Evolutionary conservation across 35 echinoderm and acorn worm genomes (phyloP).

Genomic region (Acanthaster planci): DNA sequence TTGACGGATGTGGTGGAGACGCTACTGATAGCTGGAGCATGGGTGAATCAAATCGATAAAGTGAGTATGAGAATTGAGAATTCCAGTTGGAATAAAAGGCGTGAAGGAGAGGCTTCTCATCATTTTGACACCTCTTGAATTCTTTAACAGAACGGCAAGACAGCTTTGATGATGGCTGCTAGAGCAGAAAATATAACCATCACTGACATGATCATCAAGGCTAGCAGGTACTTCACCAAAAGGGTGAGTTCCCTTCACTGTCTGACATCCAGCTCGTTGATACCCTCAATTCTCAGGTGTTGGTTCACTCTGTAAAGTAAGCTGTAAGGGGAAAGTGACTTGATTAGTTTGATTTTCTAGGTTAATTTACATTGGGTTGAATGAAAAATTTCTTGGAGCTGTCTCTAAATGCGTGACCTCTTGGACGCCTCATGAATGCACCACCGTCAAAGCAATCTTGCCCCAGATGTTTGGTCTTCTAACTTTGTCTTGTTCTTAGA

Average conservation of each 20-base stretch:
- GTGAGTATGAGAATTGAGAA: constrained; percentile 29
- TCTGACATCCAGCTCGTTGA: too few species aligned
- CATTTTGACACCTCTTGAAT: not conserved
- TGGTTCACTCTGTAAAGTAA: too few species aligned
- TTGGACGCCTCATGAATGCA: too few species aligned
- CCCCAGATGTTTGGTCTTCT: too few species aligned
- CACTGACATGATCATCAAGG: constrained; percentile 97
- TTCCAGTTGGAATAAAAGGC: not conserved
- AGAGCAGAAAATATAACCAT: constrained; percentile 89
- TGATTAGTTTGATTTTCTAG: too few species aligned
- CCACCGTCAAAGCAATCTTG: too few species aligned
- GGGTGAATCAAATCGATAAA: constrained; percentile 77
- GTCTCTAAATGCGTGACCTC: too few species aligned
- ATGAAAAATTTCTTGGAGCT: too few species aligned
- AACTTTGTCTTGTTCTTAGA: too few species aligned
- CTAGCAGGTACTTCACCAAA: constrained; percentile 69
- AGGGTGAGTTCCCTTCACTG: constrained; percentile 50
- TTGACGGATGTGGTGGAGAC: constrained; percentile 71
- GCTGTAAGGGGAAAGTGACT: too few species aligned
- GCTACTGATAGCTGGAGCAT: constrained; percentile 63
- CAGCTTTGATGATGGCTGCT: constrained; percentile 85
- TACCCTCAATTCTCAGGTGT: too few species aligned
- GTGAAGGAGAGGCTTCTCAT: not conserved
- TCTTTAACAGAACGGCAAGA: constrained; percentile 68
- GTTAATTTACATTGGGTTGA: too few species aligned